These are phyloP conservation scores for Limanda limanda DNA, from an alignment of 2,113 vertebrate species.

Conservation along the genomic window DNA sequence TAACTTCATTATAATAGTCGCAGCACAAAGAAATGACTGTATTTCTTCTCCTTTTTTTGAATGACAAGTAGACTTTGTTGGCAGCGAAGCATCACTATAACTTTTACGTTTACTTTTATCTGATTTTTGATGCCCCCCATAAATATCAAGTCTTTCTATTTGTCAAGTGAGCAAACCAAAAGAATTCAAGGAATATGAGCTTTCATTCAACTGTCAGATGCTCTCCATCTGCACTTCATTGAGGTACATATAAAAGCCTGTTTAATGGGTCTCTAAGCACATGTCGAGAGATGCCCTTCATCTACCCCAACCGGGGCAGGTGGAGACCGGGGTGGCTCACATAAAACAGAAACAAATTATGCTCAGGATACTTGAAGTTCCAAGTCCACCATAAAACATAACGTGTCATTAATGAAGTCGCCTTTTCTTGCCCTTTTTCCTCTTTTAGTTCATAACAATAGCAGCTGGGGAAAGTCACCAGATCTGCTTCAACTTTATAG, in stretches of 20 bases:
- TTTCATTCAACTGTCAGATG: conserved; percentile 60
- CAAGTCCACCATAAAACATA: conserved; percentile 74
- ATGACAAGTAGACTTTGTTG: conserved; percentile 36
- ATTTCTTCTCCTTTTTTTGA: conserved; percentile 42
- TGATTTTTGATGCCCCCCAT: conserved; percentile 24
- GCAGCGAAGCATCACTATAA: conserved; percentile 4
- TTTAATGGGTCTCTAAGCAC: conserved; percentile 74
- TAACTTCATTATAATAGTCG: conserved; percentile 56
- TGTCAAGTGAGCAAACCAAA: conserved; percentile 30
- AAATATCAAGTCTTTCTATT: conserved; percentile 29
- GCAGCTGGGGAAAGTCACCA: conserved; percentile 67
- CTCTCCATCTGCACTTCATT: conserved; percentile 71
- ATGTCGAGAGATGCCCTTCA: conserved; percentile 76
- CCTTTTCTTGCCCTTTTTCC: conserved; percentile 65
- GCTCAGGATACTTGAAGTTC: conserved; percentile 70
- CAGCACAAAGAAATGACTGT: conserved; percentile 43
- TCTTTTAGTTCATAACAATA: conserved; percentile 72
- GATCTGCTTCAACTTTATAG: conserved; percentile 72
- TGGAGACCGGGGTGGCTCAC: conserved; percentile 70
- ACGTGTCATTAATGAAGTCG: conserved; percentile 73
- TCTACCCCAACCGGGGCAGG: conserved; percentile 67
- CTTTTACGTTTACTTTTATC: conserved; percentile 28
- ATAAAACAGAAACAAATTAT: conserved; percentile 79
- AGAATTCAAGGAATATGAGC: conserved; percentile 29
- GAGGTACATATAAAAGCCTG: conserved; percentile 62